Evolutionary conservation across 2,888 invertebrate genomes (phyloP).

Genomic region (Agrochola macilenta): DNA sequence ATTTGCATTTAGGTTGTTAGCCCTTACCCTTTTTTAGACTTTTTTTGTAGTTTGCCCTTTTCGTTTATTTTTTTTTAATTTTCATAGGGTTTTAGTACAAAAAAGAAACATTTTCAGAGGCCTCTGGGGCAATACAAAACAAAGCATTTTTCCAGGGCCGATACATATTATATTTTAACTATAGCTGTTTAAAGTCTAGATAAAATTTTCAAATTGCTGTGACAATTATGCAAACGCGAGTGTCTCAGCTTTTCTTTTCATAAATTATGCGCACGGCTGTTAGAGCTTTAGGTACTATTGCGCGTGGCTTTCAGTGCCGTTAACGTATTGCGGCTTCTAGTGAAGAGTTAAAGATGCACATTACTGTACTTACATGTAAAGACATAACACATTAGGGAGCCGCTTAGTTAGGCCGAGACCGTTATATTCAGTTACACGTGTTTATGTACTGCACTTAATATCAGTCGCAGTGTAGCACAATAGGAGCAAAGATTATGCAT

Average conservation of each 20-base stretch:
- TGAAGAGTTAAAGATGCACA: not conserved
- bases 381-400: not conserved
- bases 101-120: not conserved
- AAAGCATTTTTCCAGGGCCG: not conserved
- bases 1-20: not conserved
- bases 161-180: not conserved
- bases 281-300: not conserved
- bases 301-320: not conserved
- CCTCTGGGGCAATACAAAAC: not conserved
- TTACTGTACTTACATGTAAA: conserved; percentile 2
- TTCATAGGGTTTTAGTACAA: not conserved
- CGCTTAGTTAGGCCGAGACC: not conserved
- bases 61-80: not conserved
- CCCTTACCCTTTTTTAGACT: too few relatives aligned
- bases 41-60: not conserved
- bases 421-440: not conserved
- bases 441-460: not conserved
- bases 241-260: conserved; percentile 16
- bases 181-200: not conserved
- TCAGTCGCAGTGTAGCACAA: not conserved
- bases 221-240: conserved; percentile 2
- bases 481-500: not conserved
- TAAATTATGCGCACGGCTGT: not conserved
- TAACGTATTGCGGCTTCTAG: not conserved
- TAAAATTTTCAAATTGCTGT: not conserved